Evolutionary conservation across 2,797 vertebrate species (phyloP).

Genomic region (Tolypeutes matacus): DNA sequence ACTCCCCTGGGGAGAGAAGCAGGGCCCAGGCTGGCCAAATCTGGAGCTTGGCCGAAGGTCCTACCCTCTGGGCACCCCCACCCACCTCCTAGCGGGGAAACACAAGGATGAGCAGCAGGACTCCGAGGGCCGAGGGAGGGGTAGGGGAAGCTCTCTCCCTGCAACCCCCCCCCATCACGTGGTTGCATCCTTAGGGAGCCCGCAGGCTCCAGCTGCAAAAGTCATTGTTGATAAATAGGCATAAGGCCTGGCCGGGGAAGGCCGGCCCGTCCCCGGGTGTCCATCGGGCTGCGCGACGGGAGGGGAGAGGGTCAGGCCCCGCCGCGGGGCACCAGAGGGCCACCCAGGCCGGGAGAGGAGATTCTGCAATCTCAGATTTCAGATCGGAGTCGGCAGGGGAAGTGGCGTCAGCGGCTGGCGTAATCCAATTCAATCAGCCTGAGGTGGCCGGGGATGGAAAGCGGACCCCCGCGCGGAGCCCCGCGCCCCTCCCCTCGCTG

Average conservation of each 20-base stretch:
- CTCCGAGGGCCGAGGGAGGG: background rate
- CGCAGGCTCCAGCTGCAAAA: conserved; percentile 75
- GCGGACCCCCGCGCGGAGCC: conserved; percentile 22
- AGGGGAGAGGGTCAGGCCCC: background rate
- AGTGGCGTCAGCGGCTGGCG: conserved; percentile 81
- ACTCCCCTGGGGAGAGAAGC: background rate
- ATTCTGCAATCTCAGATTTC: conserved; percentile 77
- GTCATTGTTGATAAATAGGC: conserved; percentile 79
- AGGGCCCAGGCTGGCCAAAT: background rate
- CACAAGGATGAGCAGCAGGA: background rate
- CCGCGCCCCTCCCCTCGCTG: background rate
- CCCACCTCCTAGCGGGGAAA: conserved; percentile 1
- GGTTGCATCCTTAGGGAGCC: conserved; percentile 66
- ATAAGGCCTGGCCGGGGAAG: background rate
- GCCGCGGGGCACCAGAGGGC: background rate
- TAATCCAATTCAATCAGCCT: conserved; percentile 73
- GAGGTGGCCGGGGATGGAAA: conserved; percentile 32
- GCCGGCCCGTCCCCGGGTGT: background rate
- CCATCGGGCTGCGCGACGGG: background rate
- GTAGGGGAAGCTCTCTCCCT: background rate
- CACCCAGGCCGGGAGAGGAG: background rate
- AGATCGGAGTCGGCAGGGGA: conserved; percentile 72
- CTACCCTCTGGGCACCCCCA: background rate
- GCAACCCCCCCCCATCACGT: conserved; percentile 1
- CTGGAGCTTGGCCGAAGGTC: background rate